Percentiles rank a stretch among this genome's conserved stretches.
These are phyloP conservation scores for Aspidiotus destructor DNA, from an alignment of 2,888 invertebrate genomes.

Conservation along the genomic window DNA sequence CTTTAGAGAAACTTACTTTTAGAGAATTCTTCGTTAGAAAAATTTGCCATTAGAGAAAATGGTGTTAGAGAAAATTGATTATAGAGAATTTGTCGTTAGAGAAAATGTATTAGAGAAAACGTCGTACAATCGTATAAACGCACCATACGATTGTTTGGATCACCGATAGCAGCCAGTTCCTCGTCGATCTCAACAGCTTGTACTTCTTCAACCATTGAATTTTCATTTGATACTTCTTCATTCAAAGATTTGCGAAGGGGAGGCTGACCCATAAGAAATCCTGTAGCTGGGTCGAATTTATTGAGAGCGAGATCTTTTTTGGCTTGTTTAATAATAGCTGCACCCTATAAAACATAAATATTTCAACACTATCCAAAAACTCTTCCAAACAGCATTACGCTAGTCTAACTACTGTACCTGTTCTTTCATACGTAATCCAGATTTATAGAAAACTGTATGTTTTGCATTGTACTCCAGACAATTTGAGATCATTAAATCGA, in stretches of 20 bases:
- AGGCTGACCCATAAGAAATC: conserved; percentile 26
- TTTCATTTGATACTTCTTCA: conserved; percentile 27
- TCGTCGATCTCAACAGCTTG: conserved; percentile 49
- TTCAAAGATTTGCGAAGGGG: conserved; percentile 1
- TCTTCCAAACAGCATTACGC: too few relatives aligned
- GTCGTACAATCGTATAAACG: too few relatives aligned
- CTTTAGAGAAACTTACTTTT: too few relatives aligned
- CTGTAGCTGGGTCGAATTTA: conserved; percentile 42
- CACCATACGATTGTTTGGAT: conserved; percentile 36
- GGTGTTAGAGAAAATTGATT: too few relatives aligned
- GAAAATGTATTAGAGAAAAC: too few relatives aligned
- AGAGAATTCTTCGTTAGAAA: too few relatives aligned
- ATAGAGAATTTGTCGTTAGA: conserved; percentile 8
- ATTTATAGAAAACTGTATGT: conserved; percentile 87
- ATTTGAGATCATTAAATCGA: conserved; percentile 90
- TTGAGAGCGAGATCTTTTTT: conserved; percentile 60
- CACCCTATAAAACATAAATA: conserved; percentile 48
- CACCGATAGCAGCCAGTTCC: conserved; percentile 44
- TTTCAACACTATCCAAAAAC: not conserved
- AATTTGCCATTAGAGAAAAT: too few relatives aligned
- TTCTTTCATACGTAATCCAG: conserved; percentile 80
- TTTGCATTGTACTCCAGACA: conserved; percentile 91
- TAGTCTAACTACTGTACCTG: too few relatives aligned
- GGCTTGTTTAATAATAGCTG: conserved; percentile 65
- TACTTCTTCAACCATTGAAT: conserved; percentile 44